Evolutionary conservation across 2,888 invertebrate species (phyloP), one percentile per base, ranked within the genome.

Genomic region (Dendrolimus houi): DNA sequence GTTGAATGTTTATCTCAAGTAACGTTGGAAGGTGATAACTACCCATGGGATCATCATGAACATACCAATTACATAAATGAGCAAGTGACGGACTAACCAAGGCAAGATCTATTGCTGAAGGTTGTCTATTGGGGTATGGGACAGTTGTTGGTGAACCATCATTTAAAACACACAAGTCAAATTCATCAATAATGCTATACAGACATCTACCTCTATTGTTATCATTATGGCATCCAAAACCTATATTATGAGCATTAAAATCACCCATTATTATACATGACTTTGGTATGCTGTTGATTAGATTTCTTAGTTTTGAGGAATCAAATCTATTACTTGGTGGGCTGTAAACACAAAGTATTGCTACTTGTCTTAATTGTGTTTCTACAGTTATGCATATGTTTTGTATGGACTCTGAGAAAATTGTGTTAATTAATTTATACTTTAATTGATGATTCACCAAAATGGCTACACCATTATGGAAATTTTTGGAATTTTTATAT

Each of bases 121-220:
- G 52, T 8, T 53, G 56, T 41, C 56, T 56, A 53, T 53, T 53
- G 17, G 56, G 56, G 53, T 56, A 56, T 42, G 56, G 56, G 41
- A 42, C 42, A 47, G 56, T 56, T 56, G 56, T 56, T 56, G 56
- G 53, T 12, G 53, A 41, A 9, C 56, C 54, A 56, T 56, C 41
- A 42, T 56, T 57, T 47, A 57, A 52, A 57, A 57, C 55, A 40
- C 55, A 55, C 29, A 57, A 55, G 12, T 59, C 59, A 52, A 55
- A 54, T 12, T 58, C 57, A 55, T 58, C 57, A 42, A 58, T 53
- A 12, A 58, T 9, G 10, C 53, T 53, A 10, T 42, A 58, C 12
- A 58, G n/a, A 52, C 10, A n/a, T 7, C 47, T 58, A 17, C 57
- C 57, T 58, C 57, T 55, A 12, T 17, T 47, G 9, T 53, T 57